Base-by-base conservation (phyloP, 2,888 invertebrate species). In the Synergus laeviventris region DNA sequence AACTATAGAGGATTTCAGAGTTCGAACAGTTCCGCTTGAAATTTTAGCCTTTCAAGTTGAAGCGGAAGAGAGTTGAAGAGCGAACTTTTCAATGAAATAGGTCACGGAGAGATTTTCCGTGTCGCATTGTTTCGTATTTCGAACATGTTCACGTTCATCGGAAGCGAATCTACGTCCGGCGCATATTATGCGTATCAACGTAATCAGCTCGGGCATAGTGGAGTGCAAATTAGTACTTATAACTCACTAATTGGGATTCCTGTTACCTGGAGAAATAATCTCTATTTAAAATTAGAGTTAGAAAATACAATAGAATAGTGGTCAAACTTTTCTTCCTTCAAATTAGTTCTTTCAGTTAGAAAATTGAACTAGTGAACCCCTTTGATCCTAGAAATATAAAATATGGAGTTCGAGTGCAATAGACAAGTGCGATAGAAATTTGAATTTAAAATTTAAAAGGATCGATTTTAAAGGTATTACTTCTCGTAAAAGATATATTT, bases 61-160 rank as follows among this genome's bases (percentile, higher is more conserved):
- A 60, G 36, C 16, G 16, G 12, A 39, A n/a, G 62, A 18, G 21
- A 45, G 49, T 49, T 49, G 49, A 49, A 2, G n/a, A 45, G 16
- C n/a, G 42, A 66, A 66, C 16, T 66, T 45, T 66, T 24, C 24
- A 66, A 24, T 24, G 45, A 66, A 45, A 42, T 42, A 18, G 64
- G 14, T 21, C 59, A 60, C 24, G 21, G 39, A 18, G 64, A 61
- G 24, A 64, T 42, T 66, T 66, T 66, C 45, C 66, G 45, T 24
- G 24, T 66, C 16, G 39, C 42, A 21, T 66, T 66, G 42, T 42
- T 24, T 66, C 16, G 21, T 21, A 66, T 66, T 42, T 66, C 12
- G 38, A 62, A 9, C 4, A 62, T n/a, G n/a, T 66, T 42, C 11
- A 66, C 24, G 42, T 21, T 42, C 64, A 16, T 66, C 21, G 45